Conservation (phyloP, 1,140 invertebrate genomes). For the Battus philenor region DNA sequence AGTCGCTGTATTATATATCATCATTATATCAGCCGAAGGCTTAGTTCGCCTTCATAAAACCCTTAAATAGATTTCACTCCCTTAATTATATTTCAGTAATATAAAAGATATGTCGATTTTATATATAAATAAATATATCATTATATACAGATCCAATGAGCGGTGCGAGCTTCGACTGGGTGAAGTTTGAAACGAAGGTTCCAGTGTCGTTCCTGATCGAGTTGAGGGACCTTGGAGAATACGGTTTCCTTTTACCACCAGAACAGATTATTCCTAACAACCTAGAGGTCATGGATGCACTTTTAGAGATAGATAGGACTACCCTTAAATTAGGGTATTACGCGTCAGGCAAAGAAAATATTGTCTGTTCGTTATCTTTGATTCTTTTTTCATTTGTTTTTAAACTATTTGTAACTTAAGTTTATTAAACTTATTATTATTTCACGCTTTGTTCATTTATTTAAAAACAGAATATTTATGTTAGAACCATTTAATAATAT, state of each 20-base stretch:
- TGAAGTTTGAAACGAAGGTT: conserved; percentile 78
- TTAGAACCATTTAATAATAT: too few species aligned
- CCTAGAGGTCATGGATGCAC: conserved; percentile 81
- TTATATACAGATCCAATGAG: conserved; percentile 74
- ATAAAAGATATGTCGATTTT: too few species aligned
- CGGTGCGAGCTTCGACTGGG: conserved; percentile 84
- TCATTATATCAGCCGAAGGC: too few species aligned
- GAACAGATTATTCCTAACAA: conserved; percentile 84
- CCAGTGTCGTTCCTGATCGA: conserved; percentile 82
- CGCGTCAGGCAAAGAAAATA: conserved; percentile 14
- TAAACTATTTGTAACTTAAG: conserved; percentile 14
- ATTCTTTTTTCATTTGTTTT: conserved; percentile 18
- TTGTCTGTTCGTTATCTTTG: conserved; percentile 22
- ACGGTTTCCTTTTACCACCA: conserved; percentile 86
- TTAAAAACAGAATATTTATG: too few species aligned
- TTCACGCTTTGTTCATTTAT: too few species aligned
- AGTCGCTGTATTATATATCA: too few species aligned
- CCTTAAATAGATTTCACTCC: too few species aligned
- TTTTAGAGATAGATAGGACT: conserved; percentile 69
- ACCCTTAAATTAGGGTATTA: conserved; percentile 37
- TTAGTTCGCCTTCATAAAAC: too few species aligned
- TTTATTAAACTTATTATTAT: conserved; percentile 3
- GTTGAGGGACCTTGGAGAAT: conserved; percentile 82
- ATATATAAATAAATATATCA: too few species aligned
- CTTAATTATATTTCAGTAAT: too few species aligned